phyloP scores from a whole-genome alignment of 2,888 invertebrate species.

The Taphrorychus bicolor region DNA sequence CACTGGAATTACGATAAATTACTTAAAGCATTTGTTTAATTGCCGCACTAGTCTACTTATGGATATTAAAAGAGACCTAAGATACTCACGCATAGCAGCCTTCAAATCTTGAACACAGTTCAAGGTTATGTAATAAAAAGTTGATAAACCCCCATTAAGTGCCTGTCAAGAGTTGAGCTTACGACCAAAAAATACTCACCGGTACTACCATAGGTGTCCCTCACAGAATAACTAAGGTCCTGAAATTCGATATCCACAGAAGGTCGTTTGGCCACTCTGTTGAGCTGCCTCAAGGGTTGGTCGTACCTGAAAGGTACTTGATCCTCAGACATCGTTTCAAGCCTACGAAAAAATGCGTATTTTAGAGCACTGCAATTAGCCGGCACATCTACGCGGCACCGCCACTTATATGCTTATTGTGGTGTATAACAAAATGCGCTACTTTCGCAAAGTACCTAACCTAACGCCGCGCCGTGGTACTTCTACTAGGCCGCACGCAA shows the following conservation, averaged over 20 bases:
- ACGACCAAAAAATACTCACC: slow-evolving; percentile 48
- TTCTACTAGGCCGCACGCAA: too few relatives aligned
- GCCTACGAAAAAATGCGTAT: too few relatives aligned
- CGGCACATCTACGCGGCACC: not conserved
- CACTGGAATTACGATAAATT: not conserved
- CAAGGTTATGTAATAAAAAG: too few relatives aligned
- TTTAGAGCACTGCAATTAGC: not conserved
- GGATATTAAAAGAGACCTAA: too few relatives aligned
- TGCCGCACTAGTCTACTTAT: too few relatives aligned
- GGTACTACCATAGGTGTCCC: slow-evolving; percentile 50
- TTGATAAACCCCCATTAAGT: too few relatives aligned
- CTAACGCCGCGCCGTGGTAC: too few relatives aligned
- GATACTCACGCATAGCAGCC: too few relatives aligned
- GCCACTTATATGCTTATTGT: not conserved
- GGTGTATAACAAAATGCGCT: too few relatives aligned
- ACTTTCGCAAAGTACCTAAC: too few relatives aligned
- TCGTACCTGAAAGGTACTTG: slow-evolving; percentile 25
- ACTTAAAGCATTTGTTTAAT: too few relatives aligned
- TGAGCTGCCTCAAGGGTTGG: slow-evolving; percentile 47
- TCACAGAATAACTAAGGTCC: slow-evolving; percentile 65
- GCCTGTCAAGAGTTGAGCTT: not conserved
- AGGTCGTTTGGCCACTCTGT: slow-evolving; percentile 62
- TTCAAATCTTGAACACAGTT: too few relatives aligned
- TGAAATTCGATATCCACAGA: slow-evolving; percentile 68
- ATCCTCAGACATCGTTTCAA: slow-evolving; percentile 13